These are phyloP conservation scores for Rhinopithecus roxellana DNA, from an alignment of 2,113 vertebrate species.

Conservation along the genomic window DNA sequence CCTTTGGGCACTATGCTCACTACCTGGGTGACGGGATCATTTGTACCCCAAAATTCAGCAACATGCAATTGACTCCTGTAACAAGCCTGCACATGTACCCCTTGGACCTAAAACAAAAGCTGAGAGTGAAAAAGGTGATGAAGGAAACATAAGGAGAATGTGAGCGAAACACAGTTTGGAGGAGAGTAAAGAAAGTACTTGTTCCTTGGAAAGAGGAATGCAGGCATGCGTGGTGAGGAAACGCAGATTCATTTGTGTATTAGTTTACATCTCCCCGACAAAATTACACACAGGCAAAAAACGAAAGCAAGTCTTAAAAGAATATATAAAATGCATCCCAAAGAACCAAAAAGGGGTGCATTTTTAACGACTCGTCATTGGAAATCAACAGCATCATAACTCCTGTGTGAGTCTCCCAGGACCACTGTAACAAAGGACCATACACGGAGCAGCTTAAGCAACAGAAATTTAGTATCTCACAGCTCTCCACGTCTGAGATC, in stretches of 20 bases:
- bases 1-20: no score
- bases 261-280: neutral
- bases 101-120: no score
- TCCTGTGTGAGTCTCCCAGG: neutral
- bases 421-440: neutral
- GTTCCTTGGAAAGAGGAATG: neutral
- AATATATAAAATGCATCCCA: neutral
- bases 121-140: no score
- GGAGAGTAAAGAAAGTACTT: neutral
- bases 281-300: neutral
- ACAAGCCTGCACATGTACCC: no score
- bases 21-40: no score
- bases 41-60: no score
- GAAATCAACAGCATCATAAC: fast-evolving
- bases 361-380: neutral
- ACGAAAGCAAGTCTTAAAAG: neutral
- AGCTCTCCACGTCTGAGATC: neutral
- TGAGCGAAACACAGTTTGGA: neutral
- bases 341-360: neutral
- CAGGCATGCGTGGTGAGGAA: neutral
- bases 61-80: no score
- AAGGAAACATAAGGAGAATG: neutral
- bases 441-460: no score
- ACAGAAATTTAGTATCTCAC: fast-evolving
- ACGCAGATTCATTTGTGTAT: neutral